Base-by-base conservation (phyloP, 2,797 vertebrate species). In the Margarornis squamiger region DNA sequence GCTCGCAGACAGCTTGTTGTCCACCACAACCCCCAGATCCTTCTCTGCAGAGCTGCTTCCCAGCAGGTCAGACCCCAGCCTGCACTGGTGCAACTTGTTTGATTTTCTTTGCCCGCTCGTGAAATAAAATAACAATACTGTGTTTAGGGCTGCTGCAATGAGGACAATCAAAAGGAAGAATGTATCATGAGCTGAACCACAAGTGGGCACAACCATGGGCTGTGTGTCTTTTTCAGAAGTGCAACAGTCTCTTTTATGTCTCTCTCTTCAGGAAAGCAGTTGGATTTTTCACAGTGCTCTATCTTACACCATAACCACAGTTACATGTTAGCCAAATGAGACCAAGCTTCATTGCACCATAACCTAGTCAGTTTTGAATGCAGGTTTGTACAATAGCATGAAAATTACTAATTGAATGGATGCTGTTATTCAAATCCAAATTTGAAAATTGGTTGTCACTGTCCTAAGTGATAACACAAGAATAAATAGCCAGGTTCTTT, bases 31-130 rank as follows among this genome's bases (percentile, higher is more conserved):
- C 36, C 36, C 12, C 51, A 34, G 51, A 17, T 51, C n/a, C 20
- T 39, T 34, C 61, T 39, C 61, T 12, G 2, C 70, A 74, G 77
- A 67, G 24, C 61, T 59, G 11, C 54, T 63, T 45, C 27, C 48
- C 30, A 41, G 30, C 62, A 68, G 36, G 22, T 27, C 62, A 27
- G 26, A 12, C 61, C 46, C 34, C 55, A 55, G 7, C 36, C 27
- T 18, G 36, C n/a, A 15, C 8, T 27, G 58, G 4, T 51, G n/a
- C 21, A 46, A 39, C 27, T 48, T 38, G 14, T 30, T 78, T 57
- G 12, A 49, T 92, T 92, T 95, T 82, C 73, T 85, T 93, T 90
- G 36, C 49, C 52, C 29, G 34, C 52, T 90, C 83, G 79, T 90
- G 72, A 92, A 72, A 34, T 88, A 43, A 43, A 77, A 63, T 68